phyloP scores from a whole-genome alignment of 2,888 invertebrate species.

The Megalurothrips usitatus region DNA sequence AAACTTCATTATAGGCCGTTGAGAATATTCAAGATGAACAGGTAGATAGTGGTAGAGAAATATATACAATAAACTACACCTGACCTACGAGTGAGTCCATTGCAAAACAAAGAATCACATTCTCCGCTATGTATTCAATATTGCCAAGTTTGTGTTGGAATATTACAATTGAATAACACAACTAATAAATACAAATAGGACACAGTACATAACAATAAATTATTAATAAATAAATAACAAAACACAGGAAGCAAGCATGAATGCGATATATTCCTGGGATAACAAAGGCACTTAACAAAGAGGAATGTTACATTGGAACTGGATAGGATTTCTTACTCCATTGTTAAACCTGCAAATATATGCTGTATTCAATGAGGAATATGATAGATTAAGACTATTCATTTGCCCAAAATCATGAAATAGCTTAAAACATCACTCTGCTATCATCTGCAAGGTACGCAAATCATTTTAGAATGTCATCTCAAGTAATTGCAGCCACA shows the following conservation, averaged over 20 bases:
- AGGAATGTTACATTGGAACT: neutral
- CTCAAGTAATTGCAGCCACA: no score
- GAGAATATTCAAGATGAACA: constrained; percentile 10
- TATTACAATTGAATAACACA: constrained; percentile 5
- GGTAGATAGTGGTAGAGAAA: constrained; percentile 17
- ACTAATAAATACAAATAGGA: neutral
- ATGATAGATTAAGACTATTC: no score
- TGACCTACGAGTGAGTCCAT: neutral
- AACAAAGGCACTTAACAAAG: constrained; percentile 17
- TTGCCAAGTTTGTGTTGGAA: neutral
- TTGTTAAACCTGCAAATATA: neutral
- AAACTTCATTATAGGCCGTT: constrained; percentile 9
- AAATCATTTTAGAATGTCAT: no score
- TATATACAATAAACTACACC: neutral
- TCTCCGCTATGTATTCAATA: neutral
- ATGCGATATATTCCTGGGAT: constrained; percentile 7
- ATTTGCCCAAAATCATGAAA: no score
- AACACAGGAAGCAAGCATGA: constrained; percentile 15
- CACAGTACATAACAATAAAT: neutral
- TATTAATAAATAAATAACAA: constrained; percentile 24
- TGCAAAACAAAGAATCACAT: neutral
- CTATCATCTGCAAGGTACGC: no score
- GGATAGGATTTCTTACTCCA: neutral
- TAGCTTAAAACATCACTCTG: no score
- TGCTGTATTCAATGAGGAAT: no score